Evolutionary conservation across 1,140 invertebrate genomes (phyloP).

Genomic region (Luehdorfia chinensis): DNA sequence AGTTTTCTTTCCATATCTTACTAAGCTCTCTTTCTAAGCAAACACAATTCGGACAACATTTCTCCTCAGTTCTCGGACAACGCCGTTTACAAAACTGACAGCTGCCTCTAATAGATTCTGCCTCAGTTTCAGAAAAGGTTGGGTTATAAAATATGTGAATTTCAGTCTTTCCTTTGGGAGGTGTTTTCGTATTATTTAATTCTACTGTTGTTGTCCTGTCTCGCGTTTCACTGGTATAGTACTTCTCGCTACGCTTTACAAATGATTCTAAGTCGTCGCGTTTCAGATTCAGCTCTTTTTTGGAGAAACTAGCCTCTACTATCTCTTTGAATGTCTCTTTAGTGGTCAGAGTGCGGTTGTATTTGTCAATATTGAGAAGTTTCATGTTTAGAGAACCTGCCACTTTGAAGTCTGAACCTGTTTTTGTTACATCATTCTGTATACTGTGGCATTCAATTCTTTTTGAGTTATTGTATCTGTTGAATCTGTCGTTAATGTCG

Average conservation of each 20-base stretch:
- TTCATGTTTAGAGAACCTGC: conserved; percentile 63
- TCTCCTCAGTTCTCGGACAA: conserved; percentile 46
- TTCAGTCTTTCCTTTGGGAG: conserved; percentile 57
- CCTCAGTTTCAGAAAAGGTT: conserved; percentile 47
- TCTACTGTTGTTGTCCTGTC: conserved; percentile 46
- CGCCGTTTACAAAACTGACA: conserved; percentile 50
- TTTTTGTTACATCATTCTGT: conserved; percentile 57
- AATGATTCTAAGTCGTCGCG: conserved; percentile 65
- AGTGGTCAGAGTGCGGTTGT: conserved; percentile 61
- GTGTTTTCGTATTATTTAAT: conserved; percentile 37
- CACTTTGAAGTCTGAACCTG: conserved; percentile 54
- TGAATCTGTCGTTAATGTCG: conserved; percentile 55
- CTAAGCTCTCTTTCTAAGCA: conserved; percentile 53
- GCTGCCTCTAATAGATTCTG: conserved; percentile 36
- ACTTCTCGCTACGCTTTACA: conserved; percentile 68
- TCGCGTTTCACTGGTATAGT: conserved; percentile 54
- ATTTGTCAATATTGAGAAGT: conserved; percentile 57
- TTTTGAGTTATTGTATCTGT: conserved; percentile 48
- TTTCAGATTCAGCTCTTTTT: conserved; percentile 44
- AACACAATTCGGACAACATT: conserved; percentile 54
- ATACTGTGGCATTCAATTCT: conserved; percentile 72
- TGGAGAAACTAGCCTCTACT: conserved; percentile 62
- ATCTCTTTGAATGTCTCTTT: conserved; percentile 57
- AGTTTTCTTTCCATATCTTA: conserved; percentile 56
- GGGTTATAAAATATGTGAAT: conserved; percentile 74